These are phyloP conservation scores for Tenodera sinensis DNA, from an alignment of 2,888 invertebrate genomes.

Conservation along the genomic window DNA sequence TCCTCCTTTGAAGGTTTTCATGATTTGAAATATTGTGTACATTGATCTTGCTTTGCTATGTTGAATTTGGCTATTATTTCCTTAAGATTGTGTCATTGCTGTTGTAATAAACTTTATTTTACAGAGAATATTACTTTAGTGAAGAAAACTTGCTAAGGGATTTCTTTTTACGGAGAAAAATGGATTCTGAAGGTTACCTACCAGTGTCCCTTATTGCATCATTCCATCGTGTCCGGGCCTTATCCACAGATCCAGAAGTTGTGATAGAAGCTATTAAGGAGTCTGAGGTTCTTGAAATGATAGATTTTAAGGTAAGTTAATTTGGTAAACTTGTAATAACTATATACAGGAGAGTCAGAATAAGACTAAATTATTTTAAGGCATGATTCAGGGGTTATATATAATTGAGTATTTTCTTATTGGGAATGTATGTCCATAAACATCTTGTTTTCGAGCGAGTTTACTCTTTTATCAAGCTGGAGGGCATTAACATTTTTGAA, in stretches of 20 bases:
- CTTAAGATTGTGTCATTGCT: background rate
- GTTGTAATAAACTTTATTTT: constrained; percentile 39
- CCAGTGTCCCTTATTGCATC: constrained; percentile 92
- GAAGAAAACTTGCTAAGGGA: constrained; percentile 92
- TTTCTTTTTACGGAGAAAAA: constrained; percentile 94
- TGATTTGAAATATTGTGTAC: too few species aligned
- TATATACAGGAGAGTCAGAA: too few species aligned
- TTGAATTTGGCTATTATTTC: constrained; percentile 8
- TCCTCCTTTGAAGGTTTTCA: too few species aligned
- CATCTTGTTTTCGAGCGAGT: too few species aligned
- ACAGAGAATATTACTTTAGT: constrained; percentile 98
- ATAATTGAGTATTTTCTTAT: too few species aligned
- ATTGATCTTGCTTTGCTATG: background rate
- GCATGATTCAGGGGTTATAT: too few species aligned
- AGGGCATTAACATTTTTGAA: too few species aligned
- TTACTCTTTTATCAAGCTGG: too few species aligned
- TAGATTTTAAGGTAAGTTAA: constrained; percentile 60
- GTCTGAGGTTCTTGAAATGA: constrained; percentile 80
- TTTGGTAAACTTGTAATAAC: too few species aligned
- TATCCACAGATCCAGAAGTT: constrained; percentile 79
- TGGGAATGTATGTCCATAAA: too few species aligned
- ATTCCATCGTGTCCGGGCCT: constrained; percentile 87
- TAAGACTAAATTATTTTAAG: too few species aligned
- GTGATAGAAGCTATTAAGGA: constrained; percentile 82
- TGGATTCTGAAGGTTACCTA: constrained; percentile 91